Conservation (phyloP, 2,888 invertebrate species). For the Platycheirus rosarum region DNA sequence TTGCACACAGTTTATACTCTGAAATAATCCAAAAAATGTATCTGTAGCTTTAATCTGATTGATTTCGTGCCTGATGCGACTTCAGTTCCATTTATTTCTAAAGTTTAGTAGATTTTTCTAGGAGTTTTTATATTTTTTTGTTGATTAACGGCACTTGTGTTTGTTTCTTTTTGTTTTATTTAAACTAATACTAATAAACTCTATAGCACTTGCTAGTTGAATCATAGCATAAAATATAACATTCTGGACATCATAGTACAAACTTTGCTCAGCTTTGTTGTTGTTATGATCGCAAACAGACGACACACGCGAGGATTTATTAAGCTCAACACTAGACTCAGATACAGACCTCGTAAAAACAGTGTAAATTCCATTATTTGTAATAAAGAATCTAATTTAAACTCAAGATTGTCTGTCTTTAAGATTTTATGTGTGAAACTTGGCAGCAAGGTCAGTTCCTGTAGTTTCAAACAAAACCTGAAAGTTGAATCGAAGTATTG, state of each 20-base stretch:
- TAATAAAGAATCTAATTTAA: slow-evolving; percentile 62
- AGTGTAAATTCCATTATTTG: slow-evolving; percentile 73
- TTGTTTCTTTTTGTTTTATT: slow-evolving; percentile 26
- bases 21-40: slow-evolving; percentile 41
- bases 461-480: too few relatives aligned
- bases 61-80: slow-evolving; percentile 18
- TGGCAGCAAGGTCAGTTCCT: too few relatives aligned
- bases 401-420: not conserved
- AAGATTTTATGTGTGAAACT: too few relatives aligned
- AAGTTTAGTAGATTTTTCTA: slow-evolving; percentile 5
- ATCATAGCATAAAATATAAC: not conserved
- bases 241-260: slow-evolving; percentile 63
- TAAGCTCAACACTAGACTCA: slow-evolving; percentile 46
- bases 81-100: slow-evolving; percentile 31
- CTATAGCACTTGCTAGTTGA: slow-evolving; percentile 18
- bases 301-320: slow-evolving; percentile 50
- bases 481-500: too few relatives aligned
- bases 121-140: not conserved
- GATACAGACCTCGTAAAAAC: slow-evolving; percentile 47
- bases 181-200: slow-evolving; percentile 20
- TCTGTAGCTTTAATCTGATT: slow-evolving; percentile 54
- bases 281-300: slow-evolving; percentile 45
- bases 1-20: slow-evolving; percentile 41
- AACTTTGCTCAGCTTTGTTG: slow-evolving; percentile 60
- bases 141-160: not conserved